phyloP scores from a whole-genome alignment of 2,797 vertebrate species.

The Sarcoramphus papa region DNA sequence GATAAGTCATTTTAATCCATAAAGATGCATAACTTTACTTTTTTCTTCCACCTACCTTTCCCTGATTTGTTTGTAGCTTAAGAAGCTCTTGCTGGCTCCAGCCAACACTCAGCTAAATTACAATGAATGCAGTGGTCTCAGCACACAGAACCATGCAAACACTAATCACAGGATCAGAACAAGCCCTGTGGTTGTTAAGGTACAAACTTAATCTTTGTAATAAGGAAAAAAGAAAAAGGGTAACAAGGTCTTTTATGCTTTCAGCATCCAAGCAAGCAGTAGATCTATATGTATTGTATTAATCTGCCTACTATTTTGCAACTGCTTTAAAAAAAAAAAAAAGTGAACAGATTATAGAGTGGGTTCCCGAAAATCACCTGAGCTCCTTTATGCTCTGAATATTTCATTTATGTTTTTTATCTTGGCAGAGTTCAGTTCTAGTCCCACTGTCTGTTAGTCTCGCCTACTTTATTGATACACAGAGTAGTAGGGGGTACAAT shows the following conservation, averaged over 20 bases:
- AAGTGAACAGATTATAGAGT: neutral
- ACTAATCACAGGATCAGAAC: conserved; percentile 95
- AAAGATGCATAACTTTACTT: conserved; percentile 37
- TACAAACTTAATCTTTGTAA: conserved; percentile 74
- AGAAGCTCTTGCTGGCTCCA: conserved; percentile 98
- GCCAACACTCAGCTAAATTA: conserved; percentile 99
- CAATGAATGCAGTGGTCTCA: conserved; percentile 98
- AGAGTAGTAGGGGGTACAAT: neutral
- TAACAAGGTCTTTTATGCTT: neutral
- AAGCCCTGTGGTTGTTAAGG: conserved; percentile 96
- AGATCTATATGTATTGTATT: neutral
- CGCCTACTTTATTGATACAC: neutral
- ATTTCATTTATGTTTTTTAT: conserved; percentile 20
- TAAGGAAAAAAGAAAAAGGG: neutral
- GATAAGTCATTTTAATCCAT: neutral
- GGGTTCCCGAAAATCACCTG: neutral
- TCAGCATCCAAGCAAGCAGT: neutral
- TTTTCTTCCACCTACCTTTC: conserved; percentile 36
- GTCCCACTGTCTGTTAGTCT: conserved; percentile 8
- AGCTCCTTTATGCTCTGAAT: conserved; percentile 47
- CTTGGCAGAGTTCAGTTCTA: neutral
- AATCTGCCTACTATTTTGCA: neutral
- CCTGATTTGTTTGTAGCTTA: conserved; percentile 83
- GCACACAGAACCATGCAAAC: conserved; percentile 95
- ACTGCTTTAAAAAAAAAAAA: neutral